phyloP scores from a whole-genome alignment of 2,797 vertebrate species.

The Pangasius sanitwongsei region DNA sequence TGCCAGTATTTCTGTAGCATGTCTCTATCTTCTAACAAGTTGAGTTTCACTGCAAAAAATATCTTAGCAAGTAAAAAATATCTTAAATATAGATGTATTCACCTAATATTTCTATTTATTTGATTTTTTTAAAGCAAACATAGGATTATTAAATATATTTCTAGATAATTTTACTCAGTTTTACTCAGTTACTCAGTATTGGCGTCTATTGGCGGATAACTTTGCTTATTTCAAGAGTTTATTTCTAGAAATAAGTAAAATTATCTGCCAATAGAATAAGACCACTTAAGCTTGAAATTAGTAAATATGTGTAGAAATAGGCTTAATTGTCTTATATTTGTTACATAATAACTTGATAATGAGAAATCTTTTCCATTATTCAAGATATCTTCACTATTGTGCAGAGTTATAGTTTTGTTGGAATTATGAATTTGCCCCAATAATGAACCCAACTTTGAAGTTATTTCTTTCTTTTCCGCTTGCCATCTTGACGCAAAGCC shows the following conservation, averaged over 20 bases:
- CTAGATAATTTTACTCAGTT: neutral
- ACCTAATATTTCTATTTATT: neutral
- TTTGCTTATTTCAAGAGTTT: neutral
- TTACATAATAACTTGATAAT: neutral
- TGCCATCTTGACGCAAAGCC: neutral
- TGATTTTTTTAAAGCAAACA: neutral
- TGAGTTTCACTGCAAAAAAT: neutral
- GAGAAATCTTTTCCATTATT: neutral
- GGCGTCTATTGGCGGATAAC: neutral
- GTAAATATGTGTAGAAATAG: neutral
- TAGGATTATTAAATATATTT: neutral
- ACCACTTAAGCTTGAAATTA: neutral
- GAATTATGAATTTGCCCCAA: neutral
- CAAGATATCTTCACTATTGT: neutral
- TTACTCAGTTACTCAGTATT: neutral
- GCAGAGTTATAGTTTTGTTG: neutral
- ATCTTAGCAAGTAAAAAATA: neutral
- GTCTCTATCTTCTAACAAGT: neutral
- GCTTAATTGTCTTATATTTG: neutral
- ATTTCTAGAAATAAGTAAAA: neutral
- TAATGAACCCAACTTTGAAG: neutral
- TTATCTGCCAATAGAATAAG: neutral
- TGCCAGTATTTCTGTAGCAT: neutral
- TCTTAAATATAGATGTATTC: neutral
- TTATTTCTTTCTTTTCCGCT: neutral